Base-by-base conservation (phyloP, 2,113 vertebrate species). In the Myxocyprinus asiaticus region DNA sequence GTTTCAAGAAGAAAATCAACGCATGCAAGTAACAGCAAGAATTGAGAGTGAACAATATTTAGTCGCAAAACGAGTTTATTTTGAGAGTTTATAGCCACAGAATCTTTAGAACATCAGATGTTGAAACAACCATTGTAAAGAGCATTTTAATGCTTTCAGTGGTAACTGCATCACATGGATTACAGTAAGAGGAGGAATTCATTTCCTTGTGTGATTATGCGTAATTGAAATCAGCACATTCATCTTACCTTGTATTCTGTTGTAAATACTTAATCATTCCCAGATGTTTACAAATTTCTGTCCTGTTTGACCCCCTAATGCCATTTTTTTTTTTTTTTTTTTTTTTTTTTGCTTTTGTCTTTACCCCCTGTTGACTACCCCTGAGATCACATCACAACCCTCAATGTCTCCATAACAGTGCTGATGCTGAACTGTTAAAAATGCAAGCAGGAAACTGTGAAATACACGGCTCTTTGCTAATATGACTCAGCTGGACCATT, bases 311-410 rank as follows among this genome's bases (percentile, higher is more conserved):
- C 63, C 22, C 4, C 15, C 63, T 67, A 56, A 48, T 78, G 63
- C 15, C 53, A 55, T 67, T 82, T 78, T 67, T 47, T 56, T 66
- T 17, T 4, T 42, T 33, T 74, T 56, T n/a, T 14, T 61, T 78
- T 63, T 15, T n/a, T n/a, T n/a, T n/a, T n/a, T n/a, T n/a, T n/a
- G n/a, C 68, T 55, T 77, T 67, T 67, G 44, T 62, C 47, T 10
- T 3, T 6, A 0, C 55, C 58, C 5, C 44, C 55, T 9, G 33
- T 14, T 45, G n/a, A 15, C 43, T 14, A 9, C 47, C 43, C 48
- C 55, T 4, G 4, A 75, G 48, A 56, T 43, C 9, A 68, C 53
- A n/a, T 43, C 51, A 63, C 45, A 42, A 10, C 6, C 15, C 10
- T 10, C 56, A 7, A 12, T 11, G 33, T 62, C 33, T 22, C n/a